These are phyloP conservation scores for Episyrphus balteatus DNA, from an alignment of 1,140 invertebrate genomes.

Conservation along the genomic window DNA sequence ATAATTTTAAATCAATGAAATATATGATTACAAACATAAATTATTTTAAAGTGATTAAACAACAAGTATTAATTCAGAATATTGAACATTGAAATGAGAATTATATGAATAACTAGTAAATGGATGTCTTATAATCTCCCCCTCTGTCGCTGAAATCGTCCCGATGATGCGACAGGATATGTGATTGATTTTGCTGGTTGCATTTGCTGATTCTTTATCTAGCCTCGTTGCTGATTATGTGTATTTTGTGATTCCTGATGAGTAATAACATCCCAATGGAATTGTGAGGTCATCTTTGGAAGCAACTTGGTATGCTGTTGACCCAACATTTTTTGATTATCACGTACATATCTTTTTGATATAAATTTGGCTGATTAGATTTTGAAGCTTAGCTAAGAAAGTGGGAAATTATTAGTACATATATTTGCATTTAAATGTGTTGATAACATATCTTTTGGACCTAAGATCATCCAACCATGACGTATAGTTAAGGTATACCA, in stretches of 20 bases:
- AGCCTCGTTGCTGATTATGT: not conserved
- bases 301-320: not conserved
- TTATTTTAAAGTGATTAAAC: no score
- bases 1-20: no score
- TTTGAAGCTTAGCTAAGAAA: not conserved
- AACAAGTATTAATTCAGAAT: no score
- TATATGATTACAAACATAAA: no score
- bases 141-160: no score
- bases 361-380: not conserved
- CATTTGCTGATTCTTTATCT: not conserved
- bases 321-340: not conserved
- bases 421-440: not conserved
- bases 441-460: slow-evolving; percentile 1
- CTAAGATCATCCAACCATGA: not conserved
- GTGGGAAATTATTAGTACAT: no score
- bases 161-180: no score
- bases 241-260: not conserved
- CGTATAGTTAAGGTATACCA: not conserved
- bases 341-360: not conserved
- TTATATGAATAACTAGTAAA: no score
- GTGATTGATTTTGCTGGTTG: not conserved
- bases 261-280: not conserved
- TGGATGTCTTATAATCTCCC: no score
- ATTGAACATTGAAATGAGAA: no score
- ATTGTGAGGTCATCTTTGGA: not conserved